Evolutionary conservation across 2,113 vertebrate genomes (phyloP).

Genomic region (Strigops habroptila): DNA sequence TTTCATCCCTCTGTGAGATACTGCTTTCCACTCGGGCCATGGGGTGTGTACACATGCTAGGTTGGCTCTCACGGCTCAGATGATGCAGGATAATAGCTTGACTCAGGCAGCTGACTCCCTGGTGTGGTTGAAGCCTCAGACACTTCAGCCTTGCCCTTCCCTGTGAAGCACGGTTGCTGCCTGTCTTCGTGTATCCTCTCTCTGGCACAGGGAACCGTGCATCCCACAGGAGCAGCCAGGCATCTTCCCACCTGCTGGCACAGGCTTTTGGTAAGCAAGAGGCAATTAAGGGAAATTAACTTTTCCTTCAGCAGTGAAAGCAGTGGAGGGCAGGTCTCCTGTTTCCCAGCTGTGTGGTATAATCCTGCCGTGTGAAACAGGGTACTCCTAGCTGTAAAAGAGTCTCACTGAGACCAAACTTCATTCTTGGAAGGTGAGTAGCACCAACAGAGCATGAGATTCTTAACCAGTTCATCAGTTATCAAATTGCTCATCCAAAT

Average conservation of each 20-base stretch:
- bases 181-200: neutral
- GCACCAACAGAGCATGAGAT: neutral
- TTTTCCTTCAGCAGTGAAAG: neutral
- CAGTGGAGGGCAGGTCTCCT: neutral
- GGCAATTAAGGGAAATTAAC: neutral
- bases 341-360: neutral
- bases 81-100: neutral
- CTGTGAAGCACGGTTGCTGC: fast-evolving
- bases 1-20: neutral
- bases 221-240: neutral
- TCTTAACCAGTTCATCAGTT: neutral
- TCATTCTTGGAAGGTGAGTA: neutral
- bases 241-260: fast-evolving
- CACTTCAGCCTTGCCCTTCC: neutral
- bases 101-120: neutral
- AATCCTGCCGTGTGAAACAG: neutral
- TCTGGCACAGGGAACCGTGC: fast-evolving
- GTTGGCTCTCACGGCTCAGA: neutral
- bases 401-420: fast-evolving
- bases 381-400: neutral
- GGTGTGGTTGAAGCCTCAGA: neutral
- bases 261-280: neutral
- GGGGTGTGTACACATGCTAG: fast-evolving
- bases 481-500: neutral
- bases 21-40: neutral